phyloP scores from a whole-genome alignment of 1,140 invertebrate genomes.

The Bombus fervidus region DNA sequence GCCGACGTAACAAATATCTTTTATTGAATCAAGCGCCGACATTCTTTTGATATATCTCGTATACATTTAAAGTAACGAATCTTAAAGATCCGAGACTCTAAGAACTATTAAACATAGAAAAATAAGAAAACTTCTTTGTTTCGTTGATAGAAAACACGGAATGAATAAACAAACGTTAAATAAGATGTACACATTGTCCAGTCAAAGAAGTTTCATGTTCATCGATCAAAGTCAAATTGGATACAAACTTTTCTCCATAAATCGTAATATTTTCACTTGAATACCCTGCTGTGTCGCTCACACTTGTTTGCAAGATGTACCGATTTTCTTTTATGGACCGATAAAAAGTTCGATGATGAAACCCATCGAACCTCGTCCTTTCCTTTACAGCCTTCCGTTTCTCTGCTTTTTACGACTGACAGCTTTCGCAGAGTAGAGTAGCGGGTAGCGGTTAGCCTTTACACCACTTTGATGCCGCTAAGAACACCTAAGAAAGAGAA shows the following conservation, averaged over 20 bases:
- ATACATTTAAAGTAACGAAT: too few relatives aligned
- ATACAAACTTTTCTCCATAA: constrained; percentile 1
- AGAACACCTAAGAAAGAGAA: constrained; percentile 4
- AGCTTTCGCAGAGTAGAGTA: constrained; percentile 26
- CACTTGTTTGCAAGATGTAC: constrained; percentile 50
- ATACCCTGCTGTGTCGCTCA: constrained; percentile 10
- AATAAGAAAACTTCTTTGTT: neutral
- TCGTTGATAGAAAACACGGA: neutral
- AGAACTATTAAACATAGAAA: too few relatives aligned
- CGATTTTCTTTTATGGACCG: constrained; percentile 41
- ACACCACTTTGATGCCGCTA: constrained; percentile 33
- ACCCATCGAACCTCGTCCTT: constrained; percentile 38
- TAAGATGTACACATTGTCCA: too few relatives aligned
- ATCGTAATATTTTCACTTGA: constrained; percentile 42
- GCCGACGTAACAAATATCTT: too few relatives aligned
- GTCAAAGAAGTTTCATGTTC: neutral
- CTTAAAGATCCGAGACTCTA: too few relatives aligned
- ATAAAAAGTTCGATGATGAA: constrained; percentile 52
- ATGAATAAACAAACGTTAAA: neutral
- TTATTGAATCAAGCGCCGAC: too few relatives aligned
- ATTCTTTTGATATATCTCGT: too few relatives aligned
- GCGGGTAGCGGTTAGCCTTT: constrained; percentile 23
- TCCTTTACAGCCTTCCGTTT: constrained; percentile 29
- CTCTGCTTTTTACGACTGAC: constrained; percentile 56
- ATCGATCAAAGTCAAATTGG: constrained; percentile 5